Conservation (phyloP, 2,113 vertebrate species). For the Forbesichthys agassizii region DNA sequence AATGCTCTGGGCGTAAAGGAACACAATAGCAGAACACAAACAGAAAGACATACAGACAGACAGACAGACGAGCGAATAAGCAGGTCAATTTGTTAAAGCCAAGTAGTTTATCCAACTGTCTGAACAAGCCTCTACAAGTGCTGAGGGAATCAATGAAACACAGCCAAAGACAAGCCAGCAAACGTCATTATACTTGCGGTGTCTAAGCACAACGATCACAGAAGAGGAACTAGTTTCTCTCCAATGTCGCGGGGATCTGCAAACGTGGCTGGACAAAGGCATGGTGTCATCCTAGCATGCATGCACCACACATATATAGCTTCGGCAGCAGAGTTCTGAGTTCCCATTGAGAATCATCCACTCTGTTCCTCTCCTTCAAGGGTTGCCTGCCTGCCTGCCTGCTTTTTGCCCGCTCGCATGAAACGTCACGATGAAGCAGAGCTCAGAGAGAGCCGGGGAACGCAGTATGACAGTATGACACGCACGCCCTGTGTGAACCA, state of each 20-base stretch:
- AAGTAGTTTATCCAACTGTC: constrained; percentile 7
- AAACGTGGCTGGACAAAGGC: constrained; percentile 30
- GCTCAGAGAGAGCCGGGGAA: constrained; percentile 7
- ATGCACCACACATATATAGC: constrained; percentile 11
- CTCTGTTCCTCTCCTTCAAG: constrained; percentile 9
- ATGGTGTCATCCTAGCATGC: constrained; percentile 33
- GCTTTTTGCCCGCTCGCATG: constrained; percentile 13
- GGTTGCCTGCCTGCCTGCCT: constrained; percentile 26
- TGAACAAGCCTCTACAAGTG: constrained; percentile 11
- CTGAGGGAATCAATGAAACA: constrained; percentile 24
- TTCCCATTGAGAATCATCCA: constrained; percentile 22
- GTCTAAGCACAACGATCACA: constrained; percentile 24
- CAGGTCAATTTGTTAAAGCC: constrained; percentile 11
- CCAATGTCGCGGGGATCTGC: constrained; percentile 24
- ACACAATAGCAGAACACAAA: background rate
- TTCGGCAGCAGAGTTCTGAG: constrained; percentile 31
- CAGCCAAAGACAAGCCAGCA: background rate
- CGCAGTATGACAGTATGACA: constrained; percentile 14
- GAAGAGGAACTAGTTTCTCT: constrained; percentile 29
- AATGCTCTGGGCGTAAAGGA: background rate
- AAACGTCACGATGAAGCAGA: constrained; percentile 40
- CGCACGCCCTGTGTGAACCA: constrained; percentile 9
- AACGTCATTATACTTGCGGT: constrained; percentile 1
- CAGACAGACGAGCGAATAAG: constrained; percentile 5
- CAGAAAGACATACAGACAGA: background rate